These are phyloP conservation scores for Napeogenes inachia DNA, from an alignment of 2,888 invertebrate species.

Conservation along the genomic window DNA sequence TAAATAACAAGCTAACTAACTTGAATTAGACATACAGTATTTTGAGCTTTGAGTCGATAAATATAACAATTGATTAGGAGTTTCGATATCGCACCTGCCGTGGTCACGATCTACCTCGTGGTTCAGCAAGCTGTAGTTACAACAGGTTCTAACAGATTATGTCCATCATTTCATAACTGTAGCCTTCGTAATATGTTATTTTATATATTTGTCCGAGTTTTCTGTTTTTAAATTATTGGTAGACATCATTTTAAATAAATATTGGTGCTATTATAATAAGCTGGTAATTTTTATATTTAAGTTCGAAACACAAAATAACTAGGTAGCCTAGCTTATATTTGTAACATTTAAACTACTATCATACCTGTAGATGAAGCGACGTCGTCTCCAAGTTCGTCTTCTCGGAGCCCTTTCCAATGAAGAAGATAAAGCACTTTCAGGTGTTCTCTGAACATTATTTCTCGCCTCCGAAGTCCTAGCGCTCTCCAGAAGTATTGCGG, in stretches of 20 bases:
- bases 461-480: conserved; percentile 72
- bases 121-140: conserved; percentile 21
- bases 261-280: too few relatives aligned
- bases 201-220: neutral
- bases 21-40: too few relatives aligned
- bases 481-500: conserved; percentile 82
- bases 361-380: conserved; percentile 61
- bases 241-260: too few relatives aligned
- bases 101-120: conserved; percentile 24
- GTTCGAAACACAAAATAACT: too few relatives aligned
- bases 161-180: conserved; percentile 15
- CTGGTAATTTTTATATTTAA: too few relatives aligned
- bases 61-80: conserved; percentile 18
- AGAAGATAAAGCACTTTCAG: conserved; percentile 50
- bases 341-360: conserved; percentile 1
- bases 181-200: conserved; percentile 5
- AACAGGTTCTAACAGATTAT: conserved; percentile 13
- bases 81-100: conserved; percentile 24
- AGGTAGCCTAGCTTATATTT: too few relatives aligned
- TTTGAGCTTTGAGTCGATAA: conserved; percentile 9
- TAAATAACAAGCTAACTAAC: too few relatives aligned
- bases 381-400: conserved; percentile 49
- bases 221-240: neutral
- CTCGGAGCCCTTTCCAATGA: conserved; percentile 54
- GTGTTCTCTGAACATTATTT: conserved; percentile 47